Percentiles rank a stretch among this genome's conserved stretches.
Evolutionary conservation across 2,888 invertebrate genomes (phyloP).

Genomic region (Idaea biselata): DNA sequence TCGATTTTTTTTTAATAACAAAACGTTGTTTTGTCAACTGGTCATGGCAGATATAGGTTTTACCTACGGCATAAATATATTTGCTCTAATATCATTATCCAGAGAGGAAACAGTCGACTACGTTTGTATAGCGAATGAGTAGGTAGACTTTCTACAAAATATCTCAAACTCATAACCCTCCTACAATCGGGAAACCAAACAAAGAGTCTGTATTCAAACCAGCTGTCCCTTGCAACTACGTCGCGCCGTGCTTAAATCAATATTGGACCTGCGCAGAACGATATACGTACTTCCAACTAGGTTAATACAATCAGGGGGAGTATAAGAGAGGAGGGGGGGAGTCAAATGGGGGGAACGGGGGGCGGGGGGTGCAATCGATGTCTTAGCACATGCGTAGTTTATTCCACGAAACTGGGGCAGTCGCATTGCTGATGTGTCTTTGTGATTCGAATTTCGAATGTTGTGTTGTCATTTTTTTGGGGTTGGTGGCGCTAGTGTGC

Average conservation of each 20-base stretch:
- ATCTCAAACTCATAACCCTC: not conserved
- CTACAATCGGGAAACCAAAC: not conserved
- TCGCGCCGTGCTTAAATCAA: not conserved
- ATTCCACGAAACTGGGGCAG: slow-evolving; percentile 21
- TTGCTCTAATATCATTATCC: no score
- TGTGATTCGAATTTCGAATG: slow-evolving; percentile 7
- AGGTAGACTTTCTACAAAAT: no score
- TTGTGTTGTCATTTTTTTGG: not conserved
- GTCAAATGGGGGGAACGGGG: not conserved
- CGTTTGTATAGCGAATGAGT: no score
- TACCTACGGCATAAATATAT: no score
- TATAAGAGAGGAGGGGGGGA: slow-evolving; percentile 4
- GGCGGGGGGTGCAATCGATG: slow-evolving; percentile 21
- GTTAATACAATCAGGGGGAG: slow-evolving; percentile 25
- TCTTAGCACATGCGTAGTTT: slow-evolving; percentile 21
- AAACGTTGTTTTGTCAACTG: no score
- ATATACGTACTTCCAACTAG: slow-evolving; percentile 18
- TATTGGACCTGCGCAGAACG: not conserved
- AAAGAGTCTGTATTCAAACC: not conserved
- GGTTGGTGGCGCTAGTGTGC: not conserved
- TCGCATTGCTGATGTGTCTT: slow-evolving; percentile 27
- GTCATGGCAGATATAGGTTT: no score
- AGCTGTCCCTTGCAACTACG: not conserved
- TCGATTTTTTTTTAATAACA: no score
- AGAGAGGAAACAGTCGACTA: no score